Base-by-base conservation (phyloP, 2,888 invertebrate genomes). In the Cremastinae sp. region DNA sequence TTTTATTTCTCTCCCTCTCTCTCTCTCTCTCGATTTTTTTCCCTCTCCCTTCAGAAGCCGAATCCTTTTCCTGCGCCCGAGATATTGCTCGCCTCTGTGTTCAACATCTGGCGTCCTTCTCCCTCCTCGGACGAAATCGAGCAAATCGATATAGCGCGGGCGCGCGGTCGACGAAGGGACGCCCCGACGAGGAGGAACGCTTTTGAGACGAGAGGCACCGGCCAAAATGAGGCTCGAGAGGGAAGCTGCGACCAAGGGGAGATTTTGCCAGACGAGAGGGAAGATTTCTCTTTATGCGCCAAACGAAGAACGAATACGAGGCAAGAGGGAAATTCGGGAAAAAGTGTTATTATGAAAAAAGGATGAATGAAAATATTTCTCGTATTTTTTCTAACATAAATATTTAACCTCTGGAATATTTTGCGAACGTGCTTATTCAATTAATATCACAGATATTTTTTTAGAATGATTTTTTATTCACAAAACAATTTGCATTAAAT, bases 121-220 rank as follows among this genome's bases (percentile, higher is more conserved):
- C 71, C 43, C 76, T 65, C 74, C 51, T 83, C 82, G 41, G 55
- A 71, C 85, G 84, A 87, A 88, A 87, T 86, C 87, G 83, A 87
- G 84, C 86, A 83, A 82, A 81, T 83, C 85, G 81, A 83, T 80
- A 80, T 72, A 74, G 65, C 81, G 75, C 2, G 28, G 28, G 28
- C 74, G 68, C 80, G 69, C 73, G 64, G 68, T 68, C 59, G 58
- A 64, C 43, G 49, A 68, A 39, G 72, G 58, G 58, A 37, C 41
- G 64, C 28, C 28, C 28, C 64, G 68, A 49, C 49, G 68, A 53
- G 41, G 41, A 47, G 47, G 68, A 58, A 72, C 47, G 39, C 53
- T 58, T 51, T 69, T 39, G 45, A 58, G 45, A 55, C 35, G 59
- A 70, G 72, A 68, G 66, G 61, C 41, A 72, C 28, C 28, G 47